Evolutionary conservation across 2,888 invertebrate genomes (phyloP).

Genomic region (Hartigia nigra): DNA sequence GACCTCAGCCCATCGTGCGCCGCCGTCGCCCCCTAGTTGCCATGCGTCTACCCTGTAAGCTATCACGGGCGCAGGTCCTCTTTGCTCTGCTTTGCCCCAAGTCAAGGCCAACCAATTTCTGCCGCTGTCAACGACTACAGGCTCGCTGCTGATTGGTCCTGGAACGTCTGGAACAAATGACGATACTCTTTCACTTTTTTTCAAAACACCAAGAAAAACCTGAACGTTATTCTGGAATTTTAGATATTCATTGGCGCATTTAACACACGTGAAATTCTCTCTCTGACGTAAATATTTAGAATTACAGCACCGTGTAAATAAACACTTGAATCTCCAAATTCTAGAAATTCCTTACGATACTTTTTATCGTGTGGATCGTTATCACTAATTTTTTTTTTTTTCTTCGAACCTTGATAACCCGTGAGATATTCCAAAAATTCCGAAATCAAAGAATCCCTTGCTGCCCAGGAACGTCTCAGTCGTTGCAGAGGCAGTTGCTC

Average conservation of each 20-base stretch:
- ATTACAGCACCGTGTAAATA: not conserved
- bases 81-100: conserved; percentile 82
- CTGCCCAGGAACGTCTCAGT: conserved; percentile 57
- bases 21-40: conserved; percentile 82
- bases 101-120: conserved; percentile 84
- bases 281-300: not conserved
- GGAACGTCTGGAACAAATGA: conserved; percentile 77
- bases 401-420: conserved; percentile 66
- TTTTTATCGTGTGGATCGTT: not conserved
- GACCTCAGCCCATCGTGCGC: conserved; percentile 84
- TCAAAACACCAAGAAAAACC: not conserved
- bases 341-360: not conserved
- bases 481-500: conserved; percentile 41
- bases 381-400: not conserved
- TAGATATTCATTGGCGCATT: not conserved
- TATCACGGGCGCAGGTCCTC: conserved; percentile 79
- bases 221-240: not conserved
- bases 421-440: conserved; percentile 68
- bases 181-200: not conserved
- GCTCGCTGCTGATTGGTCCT: conserved; percentile 80
- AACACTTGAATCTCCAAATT: not conserved
- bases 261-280: not conserved
- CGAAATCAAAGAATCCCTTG: conserved; percentile 60
- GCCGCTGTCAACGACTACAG: conserved; percentile 83
- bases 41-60: conserved; percentile 87